These are phyloP conservation scores for Propithecus coquereli DNA, from an alignment of 2,113 vertebrate genomes.

Conservation along the genomic window DNA sequence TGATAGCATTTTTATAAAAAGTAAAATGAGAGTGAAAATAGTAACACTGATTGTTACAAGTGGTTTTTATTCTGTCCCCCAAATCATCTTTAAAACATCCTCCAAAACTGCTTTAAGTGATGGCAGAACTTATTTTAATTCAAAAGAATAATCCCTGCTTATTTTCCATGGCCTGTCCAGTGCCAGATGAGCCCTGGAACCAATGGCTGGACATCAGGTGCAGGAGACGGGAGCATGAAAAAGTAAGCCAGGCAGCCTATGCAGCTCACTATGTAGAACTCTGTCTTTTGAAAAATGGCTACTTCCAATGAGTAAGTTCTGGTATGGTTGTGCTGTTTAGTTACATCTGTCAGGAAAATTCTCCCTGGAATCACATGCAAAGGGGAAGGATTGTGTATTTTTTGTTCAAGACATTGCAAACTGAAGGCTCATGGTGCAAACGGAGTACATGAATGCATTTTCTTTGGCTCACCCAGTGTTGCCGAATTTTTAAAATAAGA, in stretches of 20 bases:
- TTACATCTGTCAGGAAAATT: not conserved
- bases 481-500: not conserved
- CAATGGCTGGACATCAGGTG: not conserved
- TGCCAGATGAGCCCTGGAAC: not conserved
- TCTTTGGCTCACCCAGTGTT: not conserved
- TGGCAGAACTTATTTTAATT: not conserved
- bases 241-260: not conserved
- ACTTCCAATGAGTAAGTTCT: not conserved
- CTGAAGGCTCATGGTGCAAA: not conserved
- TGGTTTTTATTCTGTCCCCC: not conserved
- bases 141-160: not conserved
- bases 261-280: not conserved
- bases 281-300: not conserved
- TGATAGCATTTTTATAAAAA: not conserved
- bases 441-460: not conserved
- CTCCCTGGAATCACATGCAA: not conserved
- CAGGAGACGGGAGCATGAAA: not conserved
- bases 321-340: not conserved
- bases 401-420: not conserved
- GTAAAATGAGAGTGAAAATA: not conserved
- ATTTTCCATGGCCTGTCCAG: not conserved
- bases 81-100: not conserved
- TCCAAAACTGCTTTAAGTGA: not conserved
- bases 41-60: not conserved
- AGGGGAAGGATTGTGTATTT: not conserved